Evolutionary conservation across 2,888 invertebrate genomes (phyloP).

Genomic region (Zonitis immaculata): DNA sequence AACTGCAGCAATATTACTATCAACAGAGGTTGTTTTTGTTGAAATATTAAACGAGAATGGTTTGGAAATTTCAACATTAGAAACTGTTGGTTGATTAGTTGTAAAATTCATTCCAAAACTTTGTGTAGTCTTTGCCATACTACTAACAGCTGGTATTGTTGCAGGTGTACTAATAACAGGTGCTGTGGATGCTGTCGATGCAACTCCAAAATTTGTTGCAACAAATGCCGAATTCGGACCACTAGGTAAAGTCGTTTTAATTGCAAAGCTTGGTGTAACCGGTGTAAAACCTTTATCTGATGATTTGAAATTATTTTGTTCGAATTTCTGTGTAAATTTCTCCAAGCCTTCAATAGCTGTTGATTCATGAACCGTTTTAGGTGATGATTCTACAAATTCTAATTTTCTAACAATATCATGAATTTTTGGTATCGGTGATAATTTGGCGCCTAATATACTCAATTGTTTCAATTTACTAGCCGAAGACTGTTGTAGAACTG

Average conservation of each 20-base stretch:
- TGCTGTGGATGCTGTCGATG: not conserved
- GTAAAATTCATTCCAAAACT: not conserved
- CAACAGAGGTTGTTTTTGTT: not conserved
- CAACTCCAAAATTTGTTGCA: constrained; percentile 2
- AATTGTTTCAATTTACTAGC: constrained; percentile 22
- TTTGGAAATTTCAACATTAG: not conserved
- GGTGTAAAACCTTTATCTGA: not conserved
- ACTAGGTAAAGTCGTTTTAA: constrained; percentile 7
- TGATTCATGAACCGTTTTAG: constrained; percentile 14
- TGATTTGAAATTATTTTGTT: constrained; percentile 2
- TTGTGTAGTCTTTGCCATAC: not conserved
- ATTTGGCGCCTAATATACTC: constrained; percentile 25
- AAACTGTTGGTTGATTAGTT: constrained; percentile 1
- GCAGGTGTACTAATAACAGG: constrained; percentile 2
- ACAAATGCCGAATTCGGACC: constrained; percentile 18
- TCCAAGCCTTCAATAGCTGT: constrained; percentile 14
- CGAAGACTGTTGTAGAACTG: constrained; percentile 32
- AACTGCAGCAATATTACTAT: not conserved
- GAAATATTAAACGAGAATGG: constrained; percentile 1
- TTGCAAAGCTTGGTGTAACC: not conserved
- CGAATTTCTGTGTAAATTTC: constrained; percentile 13
- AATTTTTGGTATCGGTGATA: constrained; percentile 25
- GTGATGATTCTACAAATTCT: constrained; percentile 34
- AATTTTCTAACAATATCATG: constrained; percentile 20
- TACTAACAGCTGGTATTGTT: not conserved